These are phyloP conservation scores for Blomia tropicalis DNA, from an alignment of 2,888 invertebrate genomes.

Conservation along the genomic window DNA sequence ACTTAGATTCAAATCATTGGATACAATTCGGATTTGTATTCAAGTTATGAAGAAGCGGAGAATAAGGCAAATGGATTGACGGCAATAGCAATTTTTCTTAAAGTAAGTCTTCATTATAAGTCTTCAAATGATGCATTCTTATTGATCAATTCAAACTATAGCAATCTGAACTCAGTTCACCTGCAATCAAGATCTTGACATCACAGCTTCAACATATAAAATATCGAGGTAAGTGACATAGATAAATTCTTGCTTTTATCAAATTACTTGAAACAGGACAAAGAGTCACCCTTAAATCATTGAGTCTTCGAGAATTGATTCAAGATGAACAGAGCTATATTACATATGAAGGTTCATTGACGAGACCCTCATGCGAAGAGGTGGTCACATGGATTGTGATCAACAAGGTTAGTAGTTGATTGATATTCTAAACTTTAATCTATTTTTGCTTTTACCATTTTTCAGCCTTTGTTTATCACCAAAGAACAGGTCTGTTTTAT, in stretches of 20 bases:
- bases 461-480: slow-evolving; percentile 75
- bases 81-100: slow-evolving; percentile 77
- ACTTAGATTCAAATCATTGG: slow-evolving; percentile 92
- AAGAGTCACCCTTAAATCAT: slow-evolving; percentile 81
- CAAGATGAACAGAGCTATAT: slow-evolving; percentile 86
- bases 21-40: slow-evolving; percentile 91
- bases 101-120: slow-evolving; percentile 47
- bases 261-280: slow-evolving; percentile 35
- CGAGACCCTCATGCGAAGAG: slow-evolving; percentile 96
- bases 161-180: slow-evolving; percentile 80
- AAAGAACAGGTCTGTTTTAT: slow-evolving; percentile 58
- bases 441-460: slow-evolving; percentile 1
- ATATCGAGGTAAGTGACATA: slow-evolving; percentile 67
- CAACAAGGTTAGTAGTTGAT: slow-evolving; percentile 48
- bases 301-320: slow-evolving; percentile 66
- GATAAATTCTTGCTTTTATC: background rate
- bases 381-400: slow-evolving; percentile 97
- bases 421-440: background rate
- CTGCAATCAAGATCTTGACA: slow-evolving; percentile 72
- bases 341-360: slow-evolving; percentile 94
- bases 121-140: background rate
- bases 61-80: slow-evolving; percentile 87
- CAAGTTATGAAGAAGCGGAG: slow-evolving; percentile 77
- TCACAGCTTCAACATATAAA: slow-evolving; percentile 80
- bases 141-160: no score